phyloP scores from a whole-genome alignment of 2,113 vertebrate genomes.

The Hyperopisus bebe region DNA sequence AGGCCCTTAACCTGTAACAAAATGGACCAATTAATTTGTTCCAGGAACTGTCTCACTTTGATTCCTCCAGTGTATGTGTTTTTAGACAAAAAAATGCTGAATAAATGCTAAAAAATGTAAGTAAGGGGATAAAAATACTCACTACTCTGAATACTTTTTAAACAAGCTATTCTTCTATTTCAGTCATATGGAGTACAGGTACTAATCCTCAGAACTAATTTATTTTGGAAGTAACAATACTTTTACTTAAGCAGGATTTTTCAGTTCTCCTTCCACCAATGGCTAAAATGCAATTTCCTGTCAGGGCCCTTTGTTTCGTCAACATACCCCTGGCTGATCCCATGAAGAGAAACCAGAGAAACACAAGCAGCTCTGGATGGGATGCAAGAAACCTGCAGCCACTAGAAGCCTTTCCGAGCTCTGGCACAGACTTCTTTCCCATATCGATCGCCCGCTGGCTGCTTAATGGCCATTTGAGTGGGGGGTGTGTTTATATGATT shows the following conservation, averaged over 20 bases:
- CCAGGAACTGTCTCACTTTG: background rate
- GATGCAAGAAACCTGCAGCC: background rate
- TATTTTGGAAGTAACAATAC: background rate
- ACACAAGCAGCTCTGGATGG: background rate
- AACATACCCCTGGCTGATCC: background rate
- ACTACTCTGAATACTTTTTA: background rate
- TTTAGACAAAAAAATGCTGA: background rate
- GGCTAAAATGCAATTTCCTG: background rate
- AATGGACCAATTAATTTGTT: background rate
- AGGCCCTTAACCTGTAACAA: background rate
- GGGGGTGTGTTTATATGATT: constrained; percentile 4
- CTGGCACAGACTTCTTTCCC: background rate
- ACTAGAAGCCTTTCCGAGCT: background rate
- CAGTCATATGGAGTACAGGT: background rate
- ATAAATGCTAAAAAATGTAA: background rate
- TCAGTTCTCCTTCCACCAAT: background rate
- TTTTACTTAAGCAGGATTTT: background rate
- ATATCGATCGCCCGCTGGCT: background rate
- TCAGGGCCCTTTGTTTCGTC: background rate
- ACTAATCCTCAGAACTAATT: background rate
- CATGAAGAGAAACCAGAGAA: background rate
- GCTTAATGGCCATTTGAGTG: constrained; percentile 3
- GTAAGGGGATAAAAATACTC: background rate
- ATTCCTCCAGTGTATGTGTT: background rate
- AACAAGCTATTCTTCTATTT: background rate